phyloP scores from a whole-genome alignment of 2,113 vertebrate species.

The Crotalus horridus region DNA sequence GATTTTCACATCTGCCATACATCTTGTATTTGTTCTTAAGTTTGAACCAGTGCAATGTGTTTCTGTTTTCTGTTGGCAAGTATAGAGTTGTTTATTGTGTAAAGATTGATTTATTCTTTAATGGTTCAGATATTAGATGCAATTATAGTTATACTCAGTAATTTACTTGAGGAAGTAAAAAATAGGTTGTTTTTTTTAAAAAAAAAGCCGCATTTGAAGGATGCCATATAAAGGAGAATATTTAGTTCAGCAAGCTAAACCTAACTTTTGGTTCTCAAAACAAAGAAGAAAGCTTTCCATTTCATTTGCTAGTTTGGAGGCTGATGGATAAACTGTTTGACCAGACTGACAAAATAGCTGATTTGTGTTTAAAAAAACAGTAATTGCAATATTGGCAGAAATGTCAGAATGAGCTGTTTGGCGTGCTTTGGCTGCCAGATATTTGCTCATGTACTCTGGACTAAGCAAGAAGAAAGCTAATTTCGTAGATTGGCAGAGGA shows the following conservation, averaged over 20 bases:
- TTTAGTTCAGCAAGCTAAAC: neutral
- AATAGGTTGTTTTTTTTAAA: neutral
- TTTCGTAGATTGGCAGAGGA: conserved; percentile 9
- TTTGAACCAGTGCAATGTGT: neutral
- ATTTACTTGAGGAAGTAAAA: neutral
- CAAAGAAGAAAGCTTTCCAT: neutral
- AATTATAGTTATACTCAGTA: neutral
- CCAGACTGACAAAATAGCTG: neutral
- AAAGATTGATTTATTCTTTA: neutral
- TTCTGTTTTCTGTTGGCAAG: neutral
- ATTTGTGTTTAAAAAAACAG: neutral
- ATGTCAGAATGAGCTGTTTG: neutral
- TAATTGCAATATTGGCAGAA: neutral
- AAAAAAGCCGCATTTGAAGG: neutral
- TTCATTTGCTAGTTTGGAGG: neutral
- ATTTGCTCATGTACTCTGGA: neutral
- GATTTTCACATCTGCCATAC: neutral
- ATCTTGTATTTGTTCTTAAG: neutral
- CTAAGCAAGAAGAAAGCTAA: neutral
- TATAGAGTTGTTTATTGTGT: neutral
- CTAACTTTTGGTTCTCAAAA: neutral
- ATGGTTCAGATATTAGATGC: neutral
- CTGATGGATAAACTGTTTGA: neutral
- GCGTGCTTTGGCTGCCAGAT: neutral
- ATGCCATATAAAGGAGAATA: neutral